Base-by-base conservation (phyloP, 1,140 invertebrate genomes). In the Bombyx mandarina region DNA sequence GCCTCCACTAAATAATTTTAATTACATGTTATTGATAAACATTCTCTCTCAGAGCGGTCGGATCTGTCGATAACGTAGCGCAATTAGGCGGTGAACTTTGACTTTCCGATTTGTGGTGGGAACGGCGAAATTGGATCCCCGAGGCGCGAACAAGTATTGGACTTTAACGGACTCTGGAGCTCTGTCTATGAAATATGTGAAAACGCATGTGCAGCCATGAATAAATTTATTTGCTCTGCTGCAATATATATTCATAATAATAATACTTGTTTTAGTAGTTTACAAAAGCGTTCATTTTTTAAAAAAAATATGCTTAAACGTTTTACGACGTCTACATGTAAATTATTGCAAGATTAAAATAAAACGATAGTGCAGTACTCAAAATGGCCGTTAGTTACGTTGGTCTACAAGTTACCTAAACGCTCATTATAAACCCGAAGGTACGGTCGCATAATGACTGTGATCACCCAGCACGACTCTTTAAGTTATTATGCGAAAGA, bases 21-120 rank as follows among this genome's bases (percentile, higher is more conserved):
- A 86, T 86, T 86, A 86, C 72, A 84, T 75, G 77, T 84, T 84
- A 83, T 86, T 79, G 81, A 83, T 83, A 77, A 82, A 86, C 81
- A 76, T 77, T 77, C 70, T 73, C 63, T 77, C 73, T 67, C 66
- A 72, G 67, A 75, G 78, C 78, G 75, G 56, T 71, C 60, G 66
- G 77, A 81, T 80, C 73, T 72, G 67, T 77, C 73, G 78, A 80
- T 80, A 82, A 70, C 77, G 73, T 72, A 59, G 75, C 72, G 70
- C 77, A 82, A 82, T 86, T 86, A 86, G 78, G 62, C 73, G 69
- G 60, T 77, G 82, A 86, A 74, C 83, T 84, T 73, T 82, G 77
- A 82, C 80, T 69, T 62, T 48, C 66, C 63, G 73, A 80, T 84
- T 79, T 80, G 77, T 79, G 74, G 77, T 86, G 81, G 73, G 83